phyloP scores from a whole-genome alignment of 2,797 vertebrate species.

The Anguilla megastoma region DNA sequence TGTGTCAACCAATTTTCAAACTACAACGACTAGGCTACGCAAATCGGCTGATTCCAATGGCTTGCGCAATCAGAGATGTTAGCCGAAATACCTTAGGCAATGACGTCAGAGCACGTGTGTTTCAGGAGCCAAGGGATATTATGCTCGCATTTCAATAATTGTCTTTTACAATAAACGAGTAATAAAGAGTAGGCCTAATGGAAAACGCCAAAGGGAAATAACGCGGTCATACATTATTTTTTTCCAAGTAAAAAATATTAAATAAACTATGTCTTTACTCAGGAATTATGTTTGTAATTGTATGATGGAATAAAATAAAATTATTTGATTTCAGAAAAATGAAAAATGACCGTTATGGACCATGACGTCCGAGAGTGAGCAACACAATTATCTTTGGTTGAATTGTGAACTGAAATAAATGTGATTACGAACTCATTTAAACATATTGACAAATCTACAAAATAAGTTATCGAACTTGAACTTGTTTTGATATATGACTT shows the following conservation, averaged over 20 bases:
- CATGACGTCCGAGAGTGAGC: background rate
- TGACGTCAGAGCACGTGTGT: slow-evolving; percentile 40
- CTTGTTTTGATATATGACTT: slow-evolving; percentile 19
- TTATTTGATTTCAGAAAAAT: slow-evolving; percentile 58
- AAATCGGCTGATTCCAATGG: background rate
- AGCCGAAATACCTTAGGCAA: background rate
- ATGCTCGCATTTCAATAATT: slow-evolving; percentile 28
- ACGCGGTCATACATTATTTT: slow-evolving; percentile 10
- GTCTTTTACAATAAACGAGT: slow-evolving; percentile 23
- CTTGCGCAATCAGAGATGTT: background rate
- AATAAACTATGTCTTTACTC: slow-evolving; percentile 51
- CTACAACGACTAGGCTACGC: background rate
- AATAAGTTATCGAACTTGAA: slow-evolving; percentile 24
- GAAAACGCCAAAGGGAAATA: slow-evolving; percentile 34
- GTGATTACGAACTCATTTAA: background rate
- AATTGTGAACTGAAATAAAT: slow-evolving; percentile 21
- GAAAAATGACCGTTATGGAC: background rate
- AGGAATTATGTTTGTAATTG: slow-evolving; percentile 51
- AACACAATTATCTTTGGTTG: background rate
- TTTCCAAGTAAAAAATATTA: slow-evolving; percentile 36
- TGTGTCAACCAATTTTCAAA: background rate
- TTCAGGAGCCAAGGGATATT: slow-evolving; percentile 8
- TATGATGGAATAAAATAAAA: slow-evolving; percentile 63
- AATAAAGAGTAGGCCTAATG: slow-evolving; percentile 29
- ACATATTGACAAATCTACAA: slow-evolving; percentile 15